Evolutionary conservation across 2,888 invertebrate species (phyloP), one percentile per base, ranked within the genome.

Genomic region (Autographa gamma): DNA sequence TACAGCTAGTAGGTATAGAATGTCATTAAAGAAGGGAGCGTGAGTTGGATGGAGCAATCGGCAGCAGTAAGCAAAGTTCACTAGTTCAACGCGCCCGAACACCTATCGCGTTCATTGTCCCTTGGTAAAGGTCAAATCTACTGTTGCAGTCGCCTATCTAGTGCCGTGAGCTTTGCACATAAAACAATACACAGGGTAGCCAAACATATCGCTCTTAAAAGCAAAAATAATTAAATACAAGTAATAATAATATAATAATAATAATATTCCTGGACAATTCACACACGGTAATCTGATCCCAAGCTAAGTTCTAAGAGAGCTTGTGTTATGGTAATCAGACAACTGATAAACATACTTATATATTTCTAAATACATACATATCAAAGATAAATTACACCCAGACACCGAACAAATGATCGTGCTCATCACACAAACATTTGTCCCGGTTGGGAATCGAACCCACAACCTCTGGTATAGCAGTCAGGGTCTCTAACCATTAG

Each of bases 51-150:
- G 91, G 88, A 87, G 93, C 91, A 93, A 93, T 86, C 89, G 81
- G 86, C 86, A 86, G 83, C 87, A 86, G 86, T 89, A 90, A 88
- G 88, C 88, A 93, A 94, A 93, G 94, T 93, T 93, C 92, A 94
- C 90, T 92, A 89, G 94, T 93, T 92, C 91, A 90, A 90, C 88
- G 90, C 86, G 89, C 91, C 87, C 85, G 85, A 88, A 88, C 87
- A 89, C 88, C 90, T 89, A 91, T 90, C 74, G 86, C 89, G 89
- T 91, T 90, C 90, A 89, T 92, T 92, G 92, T 92, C 90, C 90
- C 89, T 88, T 88, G 76, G 71, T 82, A 92, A 94, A 94, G 92
- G 93, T 93, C 91, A 93, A 80, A 89, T 88, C 87, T 85, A 86
- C 86, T 84, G 83, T 83, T 84, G 83, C 77, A 79, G 71, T 83